These are phyloP conservation scores for Oncopeltus fasciatus DNA, from an alignment of 1,140 invertebrate genomes.

Conservation along the genomic window DNA sequence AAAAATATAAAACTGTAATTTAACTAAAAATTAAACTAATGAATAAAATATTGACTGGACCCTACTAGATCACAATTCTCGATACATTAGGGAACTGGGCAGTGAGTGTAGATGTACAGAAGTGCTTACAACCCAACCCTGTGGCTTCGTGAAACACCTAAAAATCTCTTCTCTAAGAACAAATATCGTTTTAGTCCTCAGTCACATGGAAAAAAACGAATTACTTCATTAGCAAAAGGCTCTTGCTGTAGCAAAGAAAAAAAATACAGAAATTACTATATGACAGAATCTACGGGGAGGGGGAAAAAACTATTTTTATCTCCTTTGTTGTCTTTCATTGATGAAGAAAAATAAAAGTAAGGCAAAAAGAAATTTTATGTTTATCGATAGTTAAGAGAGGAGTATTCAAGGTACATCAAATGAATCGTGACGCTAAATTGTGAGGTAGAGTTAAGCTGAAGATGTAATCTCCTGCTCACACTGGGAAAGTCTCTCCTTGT, in stretches of 20 bases:
- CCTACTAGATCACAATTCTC: constrained; percentile 4
- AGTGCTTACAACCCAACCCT: constrained; percentile 8
- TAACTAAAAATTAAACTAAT: not conserved
- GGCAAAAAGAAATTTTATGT: not conserved
- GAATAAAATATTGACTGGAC: constrained; percentile 8
- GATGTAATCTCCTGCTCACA: constrained; percentile 36
- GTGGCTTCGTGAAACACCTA: constrained; percentile 1
- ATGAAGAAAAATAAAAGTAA: constrained; percentile 8
- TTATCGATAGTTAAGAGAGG: not conserved
- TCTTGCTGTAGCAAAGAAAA: not conserved
- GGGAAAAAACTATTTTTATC: not conserved
- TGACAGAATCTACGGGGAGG: not conserved
- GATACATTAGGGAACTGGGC: not conserved
- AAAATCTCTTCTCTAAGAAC: not conserved
- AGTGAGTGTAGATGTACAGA: not conserved
- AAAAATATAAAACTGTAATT: not conserved
- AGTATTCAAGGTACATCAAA: constrained; percentile 1
- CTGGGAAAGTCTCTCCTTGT: constrained; percentile 44
- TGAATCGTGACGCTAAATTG: not conserved
- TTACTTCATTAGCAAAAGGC: not conserved
- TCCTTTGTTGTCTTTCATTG: not conserved
- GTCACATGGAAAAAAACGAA: constrained; percentile 5
- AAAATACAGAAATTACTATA: not conserved
- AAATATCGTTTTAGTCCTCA: constrained; percentile 4
- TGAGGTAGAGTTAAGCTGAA: constrained; percentile 36